Evolutionary conservation across 1,140 invertebrate genomes (phyloP), one percentile per base, ranked within the genome.

Genomic region (Capitella teleta): DNA sequence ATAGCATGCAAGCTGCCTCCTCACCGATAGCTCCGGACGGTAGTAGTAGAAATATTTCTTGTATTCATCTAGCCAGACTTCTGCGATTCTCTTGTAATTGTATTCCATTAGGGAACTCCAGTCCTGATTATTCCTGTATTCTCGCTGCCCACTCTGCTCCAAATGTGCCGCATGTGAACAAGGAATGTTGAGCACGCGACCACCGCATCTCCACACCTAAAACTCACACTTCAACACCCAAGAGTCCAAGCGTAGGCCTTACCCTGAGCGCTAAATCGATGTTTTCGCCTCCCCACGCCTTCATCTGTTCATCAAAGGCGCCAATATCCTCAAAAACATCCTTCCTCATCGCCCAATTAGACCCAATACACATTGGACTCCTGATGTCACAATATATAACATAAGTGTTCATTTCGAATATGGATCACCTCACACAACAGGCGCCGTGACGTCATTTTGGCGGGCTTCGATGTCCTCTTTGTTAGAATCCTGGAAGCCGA

Each of bases 261-360:
- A 51, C 49, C 40, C 49, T 10, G 2, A 51, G 8, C n/a, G 49
- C 16, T 14, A 51, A 28, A 19, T 51, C 49, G 41, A 51, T 43
- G 49, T 51, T 51, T 16, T 51, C 49, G 6, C 49, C 49, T 8
- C 49, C 49, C 90, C 90, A 95, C 38, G 92, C 85, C 54, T 81
- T 79, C 86, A 90, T 88, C 44, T 82, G 76, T 38, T 84, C 80
- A 64, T 95, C 91, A 61, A 95, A 95, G 3, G 84, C 77, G 0
- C 92, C 92, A 48, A 94, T 73, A 54, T 88, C 80, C 66, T 85
- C 90, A 61, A 95, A 96, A 58, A 89, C 88, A 43, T 84, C 78
- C 55, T 80, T 81, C 55, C 90, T 82, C 43, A 96, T 90, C 0
- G 89, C 83, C 21, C 2, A 18, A 6, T 21, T n/a, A 19, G 21